Base-by-base conservation (phyloP, 2,113 vertebrate species). In the Siphamia tubifer region DNA sequence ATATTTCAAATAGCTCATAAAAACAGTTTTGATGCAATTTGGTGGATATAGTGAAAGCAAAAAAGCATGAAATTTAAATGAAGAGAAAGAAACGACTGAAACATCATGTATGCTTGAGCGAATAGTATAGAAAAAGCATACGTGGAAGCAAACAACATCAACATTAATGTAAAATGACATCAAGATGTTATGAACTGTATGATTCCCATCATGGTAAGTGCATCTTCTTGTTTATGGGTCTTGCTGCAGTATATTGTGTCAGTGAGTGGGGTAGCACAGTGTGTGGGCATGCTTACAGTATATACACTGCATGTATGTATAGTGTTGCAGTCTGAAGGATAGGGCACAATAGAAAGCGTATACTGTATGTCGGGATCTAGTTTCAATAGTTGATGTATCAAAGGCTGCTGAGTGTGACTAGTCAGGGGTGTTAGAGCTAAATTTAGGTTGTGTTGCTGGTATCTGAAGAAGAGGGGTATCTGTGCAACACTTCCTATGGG, bases 281-380 rank as follows among this genome's bases (percentile, higher is more conserved):
- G 44, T 52, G 60, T 51, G 56, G 38, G 27, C 27, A 43, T 16
- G 36, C 16, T 30, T 5, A 11, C 16, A 39, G n/a, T 19, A 11
- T 10, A 45, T 52, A 32, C 19, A 23, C 53, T 63, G 56, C 79
- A 67, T 81, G 34, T 42, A 19, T 56, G 68, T 79, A 74, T 86
- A 73, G 60, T 83, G 76, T 89, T 87, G 81, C 84, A 84, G 32
- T 44, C 52, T 17, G 43, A 27, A 75, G 58, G 16, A 39, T 6
- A 24, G 31, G 11, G 44, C 68, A 88, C 80, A 91, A 89, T 72
- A 49, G 67, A 58, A 66, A 54, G 64, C 6, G 66, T 56, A 56
- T 65, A 75, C 76, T 60, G 47, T 63, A 43, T 83, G 63, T 68
- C 61, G 40, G 83, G 81, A 76, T 90, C 84, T 20, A 25, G 77